These are phyloP conservation scores for Thalassaphorura encarpata DNA, from an alignment of 1,140 invertebrate species.

Conservation along the genomic window DNA sequence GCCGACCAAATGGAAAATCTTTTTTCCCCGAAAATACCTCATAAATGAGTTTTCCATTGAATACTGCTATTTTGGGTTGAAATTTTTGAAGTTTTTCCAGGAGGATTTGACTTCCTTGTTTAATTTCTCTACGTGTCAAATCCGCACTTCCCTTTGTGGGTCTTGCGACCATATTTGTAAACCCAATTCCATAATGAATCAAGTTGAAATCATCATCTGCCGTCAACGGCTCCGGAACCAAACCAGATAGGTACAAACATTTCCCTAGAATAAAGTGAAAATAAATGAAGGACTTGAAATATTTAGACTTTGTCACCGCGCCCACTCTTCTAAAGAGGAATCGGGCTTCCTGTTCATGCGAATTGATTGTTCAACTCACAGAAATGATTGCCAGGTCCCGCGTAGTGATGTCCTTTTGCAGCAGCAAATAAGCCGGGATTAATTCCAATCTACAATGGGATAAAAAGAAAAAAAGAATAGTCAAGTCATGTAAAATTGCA, in stretches of 20 bases:
- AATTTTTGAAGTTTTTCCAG: slow-evolving; percentile 84
- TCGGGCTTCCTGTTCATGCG: background rate
- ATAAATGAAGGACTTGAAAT: no score
- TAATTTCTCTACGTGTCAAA: slow-evolving; percentile 91
- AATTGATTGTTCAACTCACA: slow-evolving; percentile 52
- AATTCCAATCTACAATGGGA: slow-evolving; percentile 88
- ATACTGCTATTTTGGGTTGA: slow-evolving; percentile 92
- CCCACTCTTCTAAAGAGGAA: no score
- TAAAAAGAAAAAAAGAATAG: slow-evolving; percentile 22
- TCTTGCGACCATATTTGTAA: slow-evolving; percentile 92
- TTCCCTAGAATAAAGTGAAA: slow-evolving; percentile 57
- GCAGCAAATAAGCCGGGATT: slow-evolving; percentile 94
- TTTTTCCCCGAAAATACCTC: slow-evolving; percentile 96
- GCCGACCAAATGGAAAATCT: slow-evolving; percentile 91
- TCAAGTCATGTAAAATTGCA: background rate
- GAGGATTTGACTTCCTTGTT: slow-evolving; percentile 81
- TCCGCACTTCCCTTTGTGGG: slow-evolving; percentile 93
- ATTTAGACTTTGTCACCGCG: background rate
- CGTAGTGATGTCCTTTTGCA: slow-evolving; percentile 96
- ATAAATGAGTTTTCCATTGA: slow-evolving; percentile 97
- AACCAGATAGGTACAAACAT: slow-evolving; percentile 84
- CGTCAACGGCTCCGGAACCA: slow-evolving; percentile 88
- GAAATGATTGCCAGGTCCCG: slow-evolving; percentile 96
- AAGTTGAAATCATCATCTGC: slow-evolving; percentile 92
- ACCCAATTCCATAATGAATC: slow-evolving; percentile 86